These are phyloP conservation scores for Hippocampus barbouri DNA, from an alignment of 2,113 vertebrate species.

Conservation along the genomic window DNA sequence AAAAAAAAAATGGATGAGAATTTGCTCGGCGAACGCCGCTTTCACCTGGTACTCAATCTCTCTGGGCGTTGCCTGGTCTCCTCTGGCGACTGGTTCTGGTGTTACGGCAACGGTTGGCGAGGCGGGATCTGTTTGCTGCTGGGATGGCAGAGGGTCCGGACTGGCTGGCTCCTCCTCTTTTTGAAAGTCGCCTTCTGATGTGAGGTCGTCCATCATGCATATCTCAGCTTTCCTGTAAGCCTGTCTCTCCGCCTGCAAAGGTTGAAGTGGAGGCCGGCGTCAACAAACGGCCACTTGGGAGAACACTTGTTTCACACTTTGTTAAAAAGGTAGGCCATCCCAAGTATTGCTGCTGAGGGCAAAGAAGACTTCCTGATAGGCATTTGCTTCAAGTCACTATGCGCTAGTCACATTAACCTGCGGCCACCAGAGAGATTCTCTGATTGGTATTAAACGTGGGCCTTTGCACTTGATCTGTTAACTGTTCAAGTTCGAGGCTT, in stretches of 20 bases:
- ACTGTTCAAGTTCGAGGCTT: slow-evolving; percentile 42
- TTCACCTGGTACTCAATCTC: slow-evolving; percentile 89
- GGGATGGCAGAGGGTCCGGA: slow-evolving; percentile 70
- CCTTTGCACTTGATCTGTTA: slow-evolving; percentile 28
- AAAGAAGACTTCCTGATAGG: too few species aligned
- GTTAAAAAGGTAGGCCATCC: neutral
- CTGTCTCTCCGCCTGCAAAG: slow-evolving; percentile 85
- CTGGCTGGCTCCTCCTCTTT: slow-evolving; percentile 72
- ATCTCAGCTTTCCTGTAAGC: slow-evolving; percentile 85
- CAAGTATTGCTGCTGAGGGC: too few species aligned
- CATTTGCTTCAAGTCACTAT: neutral
- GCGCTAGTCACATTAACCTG: neutral
- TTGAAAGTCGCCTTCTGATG: slow-evolving; percentile 66
- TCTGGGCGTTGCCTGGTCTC: slow-evolving; percentile 80
- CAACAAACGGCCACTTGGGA: neutral
- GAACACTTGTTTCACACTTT: too few species aligned
- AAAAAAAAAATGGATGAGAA: neutral
- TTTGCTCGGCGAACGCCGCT: too few species aligned
- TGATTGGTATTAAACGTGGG: slow-evolving; percentile 12
- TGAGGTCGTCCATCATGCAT: slow-evolving; percentile 83
- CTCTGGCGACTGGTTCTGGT: slow-evolving; percentile 80
- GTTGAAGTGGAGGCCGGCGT: neutral
- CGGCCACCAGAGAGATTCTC: neutral
- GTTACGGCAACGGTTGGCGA: slow-evolving; percentile 90
- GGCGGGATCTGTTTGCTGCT: slow-evolving; percentile 90